Percentiles rank a stretch among this genome's conserved stretches.
phyloP scores from a whole-genome alignment of 2,888 invertebrate genomes.

The Spicauda simplicius region DNA sequence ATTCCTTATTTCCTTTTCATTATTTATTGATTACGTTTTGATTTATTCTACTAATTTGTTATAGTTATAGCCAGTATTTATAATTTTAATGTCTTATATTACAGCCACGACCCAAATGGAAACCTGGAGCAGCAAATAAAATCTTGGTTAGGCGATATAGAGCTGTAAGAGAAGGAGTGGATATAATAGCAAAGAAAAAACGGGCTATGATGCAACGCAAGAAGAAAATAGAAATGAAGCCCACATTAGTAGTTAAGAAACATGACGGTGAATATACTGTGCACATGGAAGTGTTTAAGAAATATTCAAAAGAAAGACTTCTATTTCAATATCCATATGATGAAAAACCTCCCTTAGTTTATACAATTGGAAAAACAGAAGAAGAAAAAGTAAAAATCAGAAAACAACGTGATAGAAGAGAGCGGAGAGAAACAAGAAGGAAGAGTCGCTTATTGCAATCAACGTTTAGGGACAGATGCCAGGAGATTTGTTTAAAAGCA shows the following conservation, averaged over 20 bases:
- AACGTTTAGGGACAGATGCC: slow-evolving; percentile 74
- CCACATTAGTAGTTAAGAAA: slow-evolving; percentile 69
- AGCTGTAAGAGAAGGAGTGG: slow-evolving; percentile 65
- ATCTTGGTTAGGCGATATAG: slow-evolving; percentile 68
- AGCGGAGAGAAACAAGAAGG: slow-evolving; percentile 71
- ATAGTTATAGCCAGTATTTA: too few relatives aligned
- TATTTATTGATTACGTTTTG: too few relatives aligned
- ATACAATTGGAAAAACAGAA: slow-evolving; percentile 73
- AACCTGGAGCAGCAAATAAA: slow-evolving; percentile 74
- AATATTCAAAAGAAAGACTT: slow-evolving; percentile 74
- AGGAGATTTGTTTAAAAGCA: slow-evolving; percentile 78
- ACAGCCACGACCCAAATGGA: slow-evolving; percentile 75
- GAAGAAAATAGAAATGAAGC: slow-evolving; percentile 74
- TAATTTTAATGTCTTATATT: slow-evolving; percentile 10
- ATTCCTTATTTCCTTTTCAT: too few relatives aligned
- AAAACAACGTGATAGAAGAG: slow-evolving; percentile 67
- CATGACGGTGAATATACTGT: slow-evolving; percentile 73
- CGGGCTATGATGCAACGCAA: slow-evolving; percentile 68
- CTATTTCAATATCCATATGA: slow-evolving; percentile 75
- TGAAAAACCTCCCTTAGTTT: slow-evolving; percentile 70
- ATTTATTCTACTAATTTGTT: too few relatives aligned
- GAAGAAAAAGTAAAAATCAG: slow-evolving; percentile 68
- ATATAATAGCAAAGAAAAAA: slow-evolving; percentile 72
- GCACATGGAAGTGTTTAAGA: slow-evolving; percentile 78
- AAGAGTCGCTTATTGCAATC: slow-evolving; percentile 72